These are phyloP conservation scores for Mesoclemmys tuberculata DNA, from an alignment of 2,113 vertebrate species.

Conservation along the genomic window DNA sequence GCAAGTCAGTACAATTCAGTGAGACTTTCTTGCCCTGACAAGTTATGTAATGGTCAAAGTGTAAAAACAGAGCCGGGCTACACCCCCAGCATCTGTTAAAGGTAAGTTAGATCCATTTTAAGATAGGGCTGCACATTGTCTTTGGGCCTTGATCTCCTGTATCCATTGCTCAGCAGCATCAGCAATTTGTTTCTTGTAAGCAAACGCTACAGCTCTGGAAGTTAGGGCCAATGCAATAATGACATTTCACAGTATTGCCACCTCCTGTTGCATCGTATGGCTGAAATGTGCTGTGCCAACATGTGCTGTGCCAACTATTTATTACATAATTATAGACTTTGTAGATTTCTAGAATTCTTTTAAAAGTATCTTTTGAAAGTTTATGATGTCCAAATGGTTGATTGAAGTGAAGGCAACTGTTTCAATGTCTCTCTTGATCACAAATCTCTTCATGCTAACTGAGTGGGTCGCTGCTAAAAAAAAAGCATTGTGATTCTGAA, in stretches of 20 bases:
- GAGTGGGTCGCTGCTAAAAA: not conserved
- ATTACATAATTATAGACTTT: not conserved
- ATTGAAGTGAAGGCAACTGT: not conserved
- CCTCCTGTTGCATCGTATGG: not conserved
- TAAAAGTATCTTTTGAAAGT: fast-evolving
- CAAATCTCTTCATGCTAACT: not conserved
- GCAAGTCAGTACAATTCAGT: not conserved
- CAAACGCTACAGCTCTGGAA: not conserved
- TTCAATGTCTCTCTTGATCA: not conserved
- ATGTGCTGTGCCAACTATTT: not conserved
- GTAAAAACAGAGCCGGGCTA: not conserved
- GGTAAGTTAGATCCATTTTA: not conserved
- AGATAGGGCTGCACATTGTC: not conserved
- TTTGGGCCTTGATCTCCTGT: not conserved
- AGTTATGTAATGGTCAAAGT: not conserved
- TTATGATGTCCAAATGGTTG: not conserved
- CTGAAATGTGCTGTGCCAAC: not conserved
- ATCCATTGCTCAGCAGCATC: not conserved
- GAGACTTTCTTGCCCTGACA: too few species aligned
- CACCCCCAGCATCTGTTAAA: not conserved
- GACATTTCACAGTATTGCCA: too few species aligned
- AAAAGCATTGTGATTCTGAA: not conserved
- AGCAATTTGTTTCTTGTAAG: too few species aligned
- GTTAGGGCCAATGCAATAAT: not conserved
- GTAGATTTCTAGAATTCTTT: not conserved